A percentile compares a stretch with the other conserved stretches of the same genome.
Conservation (phyloP, 2,113 vertebrate species). For the Alethe diademata region DNA sequence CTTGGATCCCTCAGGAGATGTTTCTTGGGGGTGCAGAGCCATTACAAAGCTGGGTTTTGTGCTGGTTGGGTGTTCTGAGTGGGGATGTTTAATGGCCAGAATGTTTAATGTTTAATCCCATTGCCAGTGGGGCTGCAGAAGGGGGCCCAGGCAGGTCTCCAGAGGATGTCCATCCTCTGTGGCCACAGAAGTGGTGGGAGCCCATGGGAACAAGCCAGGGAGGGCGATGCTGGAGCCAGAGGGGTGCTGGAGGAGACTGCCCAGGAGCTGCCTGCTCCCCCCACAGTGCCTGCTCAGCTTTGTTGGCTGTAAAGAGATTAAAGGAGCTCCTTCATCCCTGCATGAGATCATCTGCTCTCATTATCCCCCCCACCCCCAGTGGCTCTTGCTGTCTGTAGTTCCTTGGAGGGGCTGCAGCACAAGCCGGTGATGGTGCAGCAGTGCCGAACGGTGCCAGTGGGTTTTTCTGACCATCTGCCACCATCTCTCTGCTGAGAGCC, state of each 20-base stretch:
- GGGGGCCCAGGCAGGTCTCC: background rate
- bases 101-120: no score
- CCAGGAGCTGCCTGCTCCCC: background rate
- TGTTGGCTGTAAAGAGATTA: background rate
- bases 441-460: background rate
- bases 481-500: background rate
- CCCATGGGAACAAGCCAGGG: rapidly evolving
- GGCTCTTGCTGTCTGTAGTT: background rate
- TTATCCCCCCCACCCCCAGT: background rate
- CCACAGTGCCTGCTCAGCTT: background rate
- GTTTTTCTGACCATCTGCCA: background rate
- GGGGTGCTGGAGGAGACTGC: background rate
- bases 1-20: background rate
- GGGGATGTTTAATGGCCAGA: background rate
- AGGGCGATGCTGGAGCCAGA: background rate
- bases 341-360: background rate
- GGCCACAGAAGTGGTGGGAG: background rate
- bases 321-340: background rate
- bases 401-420: background rate
- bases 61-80: background rate
- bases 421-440: background rate
- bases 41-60: no score
- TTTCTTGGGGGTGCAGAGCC: background rate
- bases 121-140: background rate
- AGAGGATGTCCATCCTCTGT: background rate